Conservation (phyloP, 2,113 vertebrate genomes). For the Chaetops frenatus region DNA sequence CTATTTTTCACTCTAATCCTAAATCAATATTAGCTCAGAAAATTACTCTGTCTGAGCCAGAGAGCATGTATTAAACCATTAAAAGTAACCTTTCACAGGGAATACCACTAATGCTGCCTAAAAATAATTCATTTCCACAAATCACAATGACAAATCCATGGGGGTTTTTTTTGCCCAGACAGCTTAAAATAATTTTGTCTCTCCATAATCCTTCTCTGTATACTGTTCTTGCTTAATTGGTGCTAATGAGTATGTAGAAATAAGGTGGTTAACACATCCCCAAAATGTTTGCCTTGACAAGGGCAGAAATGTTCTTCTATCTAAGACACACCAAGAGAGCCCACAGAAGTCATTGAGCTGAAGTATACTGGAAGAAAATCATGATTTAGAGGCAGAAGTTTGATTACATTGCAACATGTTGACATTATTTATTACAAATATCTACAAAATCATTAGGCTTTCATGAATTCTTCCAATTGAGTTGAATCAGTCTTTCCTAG, state of each 20-base stretch:
- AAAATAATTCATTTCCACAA: not conserved
- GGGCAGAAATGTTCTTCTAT: not conserved
- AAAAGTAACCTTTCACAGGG: not conserved
- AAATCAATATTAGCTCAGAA: not conserved
- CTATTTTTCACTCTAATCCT: constrained; percentile 13
- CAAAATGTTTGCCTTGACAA: not conserved
- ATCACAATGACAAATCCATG: not conserved
- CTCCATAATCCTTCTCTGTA: not conserved
- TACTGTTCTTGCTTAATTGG: not conserved
- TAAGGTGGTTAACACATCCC: not conserved
- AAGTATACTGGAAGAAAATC: not conserved
- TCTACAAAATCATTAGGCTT: not conserved
- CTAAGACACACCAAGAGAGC: not conserved
- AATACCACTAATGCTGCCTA: not conserved
- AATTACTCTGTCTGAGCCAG: not conserved
- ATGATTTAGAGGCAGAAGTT: not conserved
- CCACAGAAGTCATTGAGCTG: not conserved
- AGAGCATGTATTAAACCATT: not conserved
- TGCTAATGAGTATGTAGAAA: not conserved
- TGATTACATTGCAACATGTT: not conserved
- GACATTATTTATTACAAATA: not conserved
- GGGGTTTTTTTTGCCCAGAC: not conserved
- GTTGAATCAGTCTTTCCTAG: not conserved
- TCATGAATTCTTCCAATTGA: not conserved
- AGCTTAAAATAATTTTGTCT: not conserved